Evolutionary conservation across 2,888 invertebrate species (phyloP), one percentile per base, ranked within the genome.

Genomic region (Trichopoda pennipes): DNA sequence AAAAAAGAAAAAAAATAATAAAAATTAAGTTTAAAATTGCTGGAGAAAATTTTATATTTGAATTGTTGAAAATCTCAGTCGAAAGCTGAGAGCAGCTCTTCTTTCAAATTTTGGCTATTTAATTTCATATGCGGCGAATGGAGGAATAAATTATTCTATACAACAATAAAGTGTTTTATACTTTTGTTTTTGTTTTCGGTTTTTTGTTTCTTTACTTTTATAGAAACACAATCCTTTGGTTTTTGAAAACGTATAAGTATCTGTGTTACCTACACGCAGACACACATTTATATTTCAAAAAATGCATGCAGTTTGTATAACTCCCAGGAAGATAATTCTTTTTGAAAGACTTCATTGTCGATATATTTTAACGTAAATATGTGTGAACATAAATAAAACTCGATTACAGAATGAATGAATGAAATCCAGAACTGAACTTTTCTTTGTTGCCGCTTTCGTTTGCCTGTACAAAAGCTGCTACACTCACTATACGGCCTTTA

Each of bases 301-400:
- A 17, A n/a, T 35, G 44, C 44, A 1, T 44, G 10, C 19, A 63
- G 12, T 19, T 21, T 63, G 12, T 14, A 14, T 49, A 38, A 35
- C 12, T 58, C 23, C 12, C n/a, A 66, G 28, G 51, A 53, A 60
- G 38, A 66, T 51, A 32, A 35, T 63, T 69, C n/a, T n/a, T 68
- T 80, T 60, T 47, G 21, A 42, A 47, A 51, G 55, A 38, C 56
- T 80, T 80, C 63, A 68, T 76, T 70, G 80, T 56, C 70, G n/a
- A n/a, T 32, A 66, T 28, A 53, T 60, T 60, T 56, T 69, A 56
- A 32, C 75, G 44, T 28, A 42, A 21, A 51, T 42, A 47, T 80
- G 74, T 58, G 69, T 75, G 77, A 72, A 78, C 77, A 78, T 78
- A 74, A 74, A 81, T 81, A 81, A 76, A 81, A 81, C 32, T 68